These are phyloP conservation scores for Eretmochelys imbricata DNA, from an alignment of 2,113 vertebrate genomes.

Conservation along the genomic window DNA sequence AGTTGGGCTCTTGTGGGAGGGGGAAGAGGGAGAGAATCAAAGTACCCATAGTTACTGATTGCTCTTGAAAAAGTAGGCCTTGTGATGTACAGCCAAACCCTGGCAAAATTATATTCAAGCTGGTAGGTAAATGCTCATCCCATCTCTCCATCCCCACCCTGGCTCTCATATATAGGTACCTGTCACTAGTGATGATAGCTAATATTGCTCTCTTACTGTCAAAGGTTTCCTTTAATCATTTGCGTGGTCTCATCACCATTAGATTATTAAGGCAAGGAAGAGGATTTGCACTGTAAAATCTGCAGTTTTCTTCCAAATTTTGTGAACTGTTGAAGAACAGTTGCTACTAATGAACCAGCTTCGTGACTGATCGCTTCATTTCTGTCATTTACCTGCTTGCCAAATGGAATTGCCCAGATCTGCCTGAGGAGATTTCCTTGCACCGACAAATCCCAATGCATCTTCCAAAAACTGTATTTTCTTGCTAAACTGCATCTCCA, in stretches of 20 bases:
- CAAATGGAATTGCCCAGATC: conserved; percentile 72
- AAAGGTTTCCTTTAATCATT: not conserved
- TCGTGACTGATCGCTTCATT: not conserved
- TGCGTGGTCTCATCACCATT: fast-evolving
- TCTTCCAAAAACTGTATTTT: conserved; percentile 87
- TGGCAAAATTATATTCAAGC: not conserved
- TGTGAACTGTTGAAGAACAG: not conserved
- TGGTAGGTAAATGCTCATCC: not conserved
- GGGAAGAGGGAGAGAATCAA: not conserved
- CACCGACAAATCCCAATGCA: conserved; percentile 73
- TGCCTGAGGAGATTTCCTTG: conserved; percentile 69
- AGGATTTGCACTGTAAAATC: fast-evolving
- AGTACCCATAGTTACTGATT: not conserved
- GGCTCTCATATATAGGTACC: not conserved
- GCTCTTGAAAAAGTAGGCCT: not conserved
- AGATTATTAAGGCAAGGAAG: not conserved
- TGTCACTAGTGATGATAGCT: not conserved
- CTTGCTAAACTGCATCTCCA: conserved; percentile 88
- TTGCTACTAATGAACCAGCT: not conserved
- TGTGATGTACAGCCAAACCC: not conserved
- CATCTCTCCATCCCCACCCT: not conserved
- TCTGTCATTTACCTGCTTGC: conserved; percentile 80
- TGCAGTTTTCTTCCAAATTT: not conserved
- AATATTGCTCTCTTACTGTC: not conserved
- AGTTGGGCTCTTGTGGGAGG: not conserved